phyloP scores from a whole-genome alignment of 2,888 invertebrate genomes.

The Brachyptera risi region DNA sequence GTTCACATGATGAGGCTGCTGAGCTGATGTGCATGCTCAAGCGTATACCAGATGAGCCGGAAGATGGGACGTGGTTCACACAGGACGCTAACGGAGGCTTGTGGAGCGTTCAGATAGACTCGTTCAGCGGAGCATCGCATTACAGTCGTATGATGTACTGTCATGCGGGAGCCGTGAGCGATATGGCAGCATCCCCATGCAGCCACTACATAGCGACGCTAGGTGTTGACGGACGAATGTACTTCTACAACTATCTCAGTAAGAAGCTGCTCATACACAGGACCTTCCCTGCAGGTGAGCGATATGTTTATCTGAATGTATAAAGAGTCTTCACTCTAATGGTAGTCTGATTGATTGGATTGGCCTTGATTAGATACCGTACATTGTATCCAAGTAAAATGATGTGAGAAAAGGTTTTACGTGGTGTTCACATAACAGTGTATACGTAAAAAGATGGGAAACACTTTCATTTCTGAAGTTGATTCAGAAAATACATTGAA shows the following conservation, averaged over 20 bases:
- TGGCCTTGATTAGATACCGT: no score
- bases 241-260: conserved; percentile 64
- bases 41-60: conserved; percentile 42
- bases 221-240: conserved; percentile 68
- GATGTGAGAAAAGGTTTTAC: no score
- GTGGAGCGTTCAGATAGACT: conserved; percentile 66
- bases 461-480: no score
- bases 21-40: conserved; percentile 55
- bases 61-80: conserved; percentile 60
- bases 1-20: conserved; percentile 42
- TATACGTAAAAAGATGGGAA: no score
- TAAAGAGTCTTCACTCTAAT: no score
- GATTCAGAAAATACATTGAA: no score
- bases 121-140: conserved; percentile 44
- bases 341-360: no score
- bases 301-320: no score
- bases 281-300: conserved; percentile 44
- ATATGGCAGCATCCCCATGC: conserved; percentile 64
- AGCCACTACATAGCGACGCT: conserved; percentile 67
- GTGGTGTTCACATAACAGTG: no score
- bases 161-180: conserved; percentile 71
- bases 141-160: conserved; percentile 49
- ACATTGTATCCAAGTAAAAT: no score
- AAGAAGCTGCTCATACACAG: conserved; percentile 58
- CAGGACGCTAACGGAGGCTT: conserved; percentile 85